phyloP scores from a whole-genome alignment of 1,140 invertebrate species.

The Trichonephila clavipes region DNA sequence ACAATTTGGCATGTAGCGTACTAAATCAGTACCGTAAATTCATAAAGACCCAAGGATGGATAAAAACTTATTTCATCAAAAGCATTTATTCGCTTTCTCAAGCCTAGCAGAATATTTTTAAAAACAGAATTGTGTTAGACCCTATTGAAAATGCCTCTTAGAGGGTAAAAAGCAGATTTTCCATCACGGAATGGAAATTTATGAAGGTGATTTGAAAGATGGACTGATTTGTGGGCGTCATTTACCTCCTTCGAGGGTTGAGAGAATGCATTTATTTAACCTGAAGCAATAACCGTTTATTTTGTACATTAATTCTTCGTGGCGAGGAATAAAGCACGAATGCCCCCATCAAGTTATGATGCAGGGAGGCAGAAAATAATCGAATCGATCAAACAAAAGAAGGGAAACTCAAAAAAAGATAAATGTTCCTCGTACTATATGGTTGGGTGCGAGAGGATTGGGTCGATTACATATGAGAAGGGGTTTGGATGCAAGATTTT shows the following conservation, averaged over 20 bases:
- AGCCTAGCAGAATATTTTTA: too few relatives aligned
- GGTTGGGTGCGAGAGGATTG: neutral
- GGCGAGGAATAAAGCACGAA: neutral
- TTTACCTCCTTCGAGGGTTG: neutral
- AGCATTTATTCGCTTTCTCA: too few relatives aligned
- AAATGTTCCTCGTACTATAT: neutral
- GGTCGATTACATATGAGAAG: too few relatives aligned
- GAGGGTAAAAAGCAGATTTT: neutral
- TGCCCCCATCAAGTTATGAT: neutral
- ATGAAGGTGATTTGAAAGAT: constrained; percentile 25
- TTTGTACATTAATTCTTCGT: neutral
- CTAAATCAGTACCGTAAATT: too few relatives aligned
- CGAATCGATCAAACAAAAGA: neutral
- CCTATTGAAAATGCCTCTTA: too few relatives aligned
- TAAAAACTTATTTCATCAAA: too few relatives aligned
- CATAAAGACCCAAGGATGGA: too few relatives aligned
- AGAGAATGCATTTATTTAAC: constrained; percentile 34
- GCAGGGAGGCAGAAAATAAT: neutral
- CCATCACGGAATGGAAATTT: neutral
- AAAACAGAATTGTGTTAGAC: too few relatives aligned
- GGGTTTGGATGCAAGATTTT: neutral
- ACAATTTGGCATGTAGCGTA: too few relatives aligned
- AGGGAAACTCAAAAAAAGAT: neutral
- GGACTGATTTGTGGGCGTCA: constrained; percentile 8
- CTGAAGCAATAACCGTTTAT: constrained; percentile 54